Conservation (phyloP, 2,797 vertebrate genomes). For the Syndactyla subalaris region DNA sequence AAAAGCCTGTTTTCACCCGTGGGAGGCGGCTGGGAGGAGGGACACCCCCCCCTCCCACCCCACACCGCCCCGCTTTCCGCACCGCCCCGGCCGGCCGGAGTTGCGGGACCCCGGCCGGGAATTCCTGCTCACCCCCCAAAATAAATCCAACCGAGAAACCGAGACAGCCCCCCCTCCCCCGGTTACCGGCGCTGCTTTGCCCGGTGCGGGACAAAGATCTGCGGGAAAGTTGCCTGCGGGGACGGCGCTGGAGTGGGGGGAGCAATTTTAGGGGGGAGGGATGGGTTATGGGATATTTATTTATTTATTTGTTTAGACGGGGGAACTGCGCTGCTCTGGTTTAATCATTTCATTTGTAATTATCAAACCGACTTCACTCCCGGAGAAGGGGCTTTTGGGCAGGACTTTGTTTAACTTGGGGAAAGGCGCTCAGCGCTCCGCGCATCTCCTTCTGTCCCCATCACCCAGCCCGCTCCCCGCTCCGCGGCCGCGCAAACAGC, state of each 20-base stretch:
- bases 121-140: not conserved
- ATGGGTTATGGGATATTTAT: not conserved
- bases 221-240: not conserved
- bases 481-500: not conserved
- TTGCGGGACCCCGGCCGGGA: not conserved
- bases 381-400: not conserved
- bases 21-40: not conserved
- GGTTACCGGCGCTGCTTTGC: not conserved
- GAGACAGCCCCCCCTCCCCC: not conserved
- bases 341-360: not conserved
- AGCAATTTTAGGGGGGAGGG: not conserved
- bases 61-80: not conserved
- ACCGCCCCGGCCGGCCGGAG: not conserved
- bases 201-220: not conserved
- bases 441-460: not conserved
- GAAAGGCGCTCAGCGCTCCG: not conserved
- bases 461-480: not conserved
- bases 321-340: not conserved
- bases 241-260: not conserved
- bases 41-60: fast-evolving
- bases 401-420: not conserved
- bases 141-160: not conserved
- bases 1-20: not conserved
- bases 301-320: not conserved
- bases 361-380: not conserved